Conservation (phyloP, 1,140 invertebrate species). For the Onthophagus taurus region DNA sequence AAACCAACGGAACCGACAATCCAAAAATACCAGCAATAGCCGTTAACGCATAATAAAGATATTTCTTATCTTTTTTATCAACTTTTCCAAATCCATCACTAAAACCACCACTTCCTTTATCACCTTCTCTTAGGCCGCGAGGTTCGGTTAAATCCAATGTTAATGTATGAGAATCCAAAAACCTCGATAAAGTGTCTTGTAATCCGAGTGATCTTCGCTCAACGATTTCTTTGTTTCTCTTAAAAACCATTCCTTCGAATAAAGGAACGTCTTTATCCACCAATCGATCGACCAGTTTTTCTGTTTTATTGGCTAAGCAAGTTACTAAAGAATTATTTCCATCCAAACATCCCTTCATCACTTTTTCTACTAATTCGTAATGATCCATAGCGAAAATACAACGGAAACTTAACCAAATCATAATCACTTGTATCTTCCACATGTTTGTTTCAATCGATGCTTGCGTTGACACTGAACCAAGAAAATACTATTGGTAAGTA, state of each 20-base stretch:
- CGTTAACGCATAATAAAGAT: slow-evolving; percentile 39
- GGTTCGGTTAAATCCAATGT: slow-evolving; percentile 23
- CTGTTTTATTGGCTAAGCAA: slow-evolving; percentile 27
- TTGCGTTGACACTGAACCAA: too few relatives aligned
- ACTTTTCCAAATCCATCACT: slow-evolving; percentile 20
- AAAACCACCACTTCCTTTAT: slow-evolving; percentile 11
- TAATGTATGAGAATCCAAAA: slow-evolving; percentile 29
- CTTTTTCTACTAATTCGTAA: too few relatives aligned
- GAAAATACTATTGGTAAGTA: too few relatives aligned
- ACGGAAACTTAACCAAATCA: too few relatives aligned
- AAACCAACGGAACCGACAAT: slow-evolving; percentile 45
- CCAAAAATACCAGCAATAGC: slow-evolving; percentile 48
- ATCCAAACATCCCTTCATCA: too few relatives aligned
- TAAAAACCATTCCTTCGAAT: slow-evolving; percentile 25
- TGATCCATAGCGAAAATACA: too few relatives aligned
- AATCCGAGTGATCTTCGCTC: slow-evolving; percentile 15
- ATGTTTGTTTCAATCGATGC: too few relatives aligned
- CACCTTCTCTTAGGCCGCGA: slow-evolving; percentile 10
- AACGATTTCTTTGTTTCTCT: slow-evolving; percentile 22
- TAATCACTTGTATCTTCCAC: too few relatives aligned
- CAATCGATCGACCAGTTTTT: slow-evolving; percentile 23
- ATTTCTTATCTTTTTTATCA: slow-evolving; percentile 27
- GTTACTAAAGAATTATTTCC: too few relatives aligned
- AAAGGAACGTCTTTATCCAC: slow-evolving; percentile 28
- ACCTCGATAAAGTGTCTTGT: slow-evolving; percentile 19